Base-by-base conservation (phyloP, 2,113 vertebrate genomes). In the Notarius lentiginosus region DNA sequence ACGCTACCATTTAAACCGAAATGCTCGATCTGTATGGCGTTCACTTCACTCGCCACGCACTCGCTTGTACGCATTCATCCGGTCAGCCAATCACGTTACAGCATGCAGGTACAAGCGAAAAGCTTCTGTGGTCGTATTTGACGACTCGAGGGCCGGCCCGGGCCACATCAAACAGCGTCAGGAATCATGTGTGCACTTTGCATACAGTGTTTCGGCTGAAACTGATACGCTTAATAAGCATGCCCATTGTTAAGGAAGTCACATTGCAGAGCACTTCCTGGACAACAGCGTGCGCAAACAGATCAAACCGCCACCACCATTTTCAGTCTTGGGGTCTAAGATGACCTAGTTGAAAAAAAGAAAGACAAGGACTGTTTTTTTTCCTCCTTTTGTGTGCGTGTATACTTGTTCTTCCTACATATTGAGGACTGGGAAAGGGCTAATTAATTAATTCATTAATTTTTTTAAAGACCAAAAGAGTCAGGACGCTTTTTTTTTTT, bases 201-300 rank as follows among this genome's bases (percentile, higher is more conserved):
- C 79, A 82, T 81, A 34, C 15, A 41, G 24, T 1, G 51, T 12
- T 53, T 49, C n/a, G 3, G 1, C 60, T 20, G 60, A 34, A 86
- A 70, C 27, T 2, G 20, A 56, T 51, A 10, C 22, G 51, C 61
- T 86, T 17, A 56, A n/a, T 58, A 27, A 86, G 34, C 76, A 58
- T 5, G 49, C 11, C 17, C n/a, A 66, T 66, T 77, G 30, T 66
- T 83, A 73, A 87, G 86, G 86, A 87, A 87, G 72, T 68, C 30
- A 1, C 72, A 49, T 55, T 87, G 20, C 80, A 51, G 61, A 41
- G 49, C 60, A 34, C 56, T 80, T 82, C 68, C 79, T 79, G 81
- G 22, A 87, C 79, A 60, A 47, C 76, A 60, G 34, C 11, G 15
- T 76, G 18, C 24, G 22, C 80, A 83, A 83, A 60, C 70, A 68